phyloP scores from a whole-genome alignment of 2,888 invertebrate genomes.

The Iselma pallidipennis region DNA sequence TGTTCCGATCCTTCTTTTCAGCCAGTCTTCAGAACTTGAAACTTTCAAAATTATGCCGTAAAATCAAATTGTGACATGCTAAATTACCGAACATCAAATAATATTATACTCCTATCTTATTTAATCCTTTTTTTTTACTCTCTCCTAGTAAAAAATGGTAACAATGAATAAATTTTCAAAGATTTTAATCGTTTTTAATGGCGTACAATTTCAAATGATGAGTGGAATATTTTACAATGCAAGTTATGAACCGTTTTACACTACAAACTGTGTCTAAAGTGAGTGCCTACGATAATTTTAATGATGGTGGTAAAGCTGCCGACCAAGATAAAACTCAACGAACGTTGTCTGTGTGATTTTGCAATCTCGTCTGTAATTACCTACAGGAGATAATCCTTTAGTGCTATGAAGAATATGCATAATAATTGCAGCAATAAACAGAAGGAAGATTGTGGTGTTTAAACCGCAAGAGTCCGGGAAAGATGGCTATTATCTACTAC shows the following conservation, averaged over 20 bases:
- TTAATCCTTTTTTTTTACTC: no score
- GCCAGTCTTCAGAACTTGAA: neutral
- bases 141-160: neutral
- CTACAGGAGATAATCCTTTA: constrained; percentile 15
- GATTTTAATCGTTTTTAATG: neutral
- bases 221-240: neutral
- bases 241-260: neutral
- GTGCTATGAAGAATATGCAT: constrained; percentile 13
- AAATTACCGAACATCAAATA: constrained; percentile 15
- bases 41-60: neutral
- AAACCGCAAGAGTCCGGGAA: constrained; percentile 15
- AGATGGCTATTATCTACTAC: neutral
- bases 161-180: neutral
- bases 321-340: constrained; percentile 21
- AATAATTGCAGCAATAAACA: constrained; percentile 21
- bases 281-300: neutral
- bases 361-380: constrained; percentile 22
- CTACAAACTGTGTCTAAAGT: neutral
- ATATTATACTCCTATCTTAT: no score
- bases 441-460: constrained; percentile 21
- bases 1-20: neutral
- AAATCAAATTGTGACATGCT: constrained; percentile 20
- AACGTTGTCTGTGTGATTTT: constrained; percentile 21
- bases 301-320: neutral
- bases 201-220: neutral